These are phyloP conservation scores for Coluber constrictor DNA, from an alignment of 2,797 vertebrate genomes.

Conservation along the genomic window DNA sequence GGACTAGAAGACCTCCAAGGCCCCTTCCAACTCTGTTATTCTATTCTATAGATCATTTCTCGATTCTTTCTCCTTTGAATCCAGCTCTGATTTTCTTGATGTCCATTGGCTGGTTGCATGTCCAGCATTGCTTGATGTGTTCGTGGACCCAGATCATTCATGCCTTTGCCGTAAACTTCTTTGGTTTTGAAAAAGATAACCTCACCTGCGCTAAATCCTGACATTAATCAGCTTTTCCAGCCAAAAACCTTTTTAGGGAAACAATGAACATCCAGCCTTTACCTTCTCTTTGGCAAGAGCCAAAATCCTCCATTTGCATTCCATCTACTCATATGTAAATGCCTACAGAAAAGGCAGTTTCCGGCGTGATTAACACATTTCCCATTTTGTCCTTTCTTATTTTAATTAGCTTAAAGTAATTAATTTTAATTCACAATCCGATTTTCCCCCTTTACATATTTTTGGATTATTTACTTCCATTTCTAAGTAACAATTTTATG, in stretches of 20 bases:
- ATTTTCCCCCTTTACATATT: conserved; percentile 65
- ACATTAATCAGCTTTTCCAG: conserved; percentile 38
- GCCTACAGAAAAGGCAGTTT: conserved; percentile 66
- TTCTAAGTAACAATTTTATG: conserved; percentile 75
- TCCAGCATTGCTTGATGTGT: not conserved
- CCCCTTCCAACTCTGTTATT: too few relatives aligned
- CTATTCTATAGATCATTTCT: not conserved
- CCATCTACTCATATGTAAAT: conserved; percentile 58
- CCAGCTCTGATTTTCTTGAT: not conserved
- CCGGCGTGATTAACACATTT: conserved; percentile 70
- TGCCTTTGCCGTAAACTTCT: not conserved
- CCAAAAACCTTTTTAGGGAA: conserved; percentile 30
- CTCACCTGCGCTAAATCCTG: conserved; percentile 28
- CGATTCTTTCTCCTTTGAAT: not conserved
- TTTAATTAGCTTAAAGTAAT: conserved; percentile 82
- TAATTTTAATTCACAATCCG: conserved; percentile 73
- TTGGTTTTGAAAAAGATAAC: conserved; percentile 19
- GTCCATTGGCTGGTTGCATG: not conserved
- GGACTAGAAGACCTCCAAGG: too few relatives aligned
- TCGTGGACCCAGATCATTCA: conserved; percentile 5
- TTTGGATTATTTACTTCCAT: conserved; percentile 76
- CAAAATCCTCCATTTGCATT: conserved; percentile 42
- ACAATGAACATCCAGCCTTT: conserved; percentile 39
- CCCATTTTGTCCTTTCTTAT: conserved; percentile 73
- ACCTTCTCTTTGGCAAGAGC: conserved; percentile 41